These are phyloP conservation scores for Drosophila kikkawai DNA, from an alignment of 1,140 invertebrate genomes.

Conservation along the genomic window DNA sequence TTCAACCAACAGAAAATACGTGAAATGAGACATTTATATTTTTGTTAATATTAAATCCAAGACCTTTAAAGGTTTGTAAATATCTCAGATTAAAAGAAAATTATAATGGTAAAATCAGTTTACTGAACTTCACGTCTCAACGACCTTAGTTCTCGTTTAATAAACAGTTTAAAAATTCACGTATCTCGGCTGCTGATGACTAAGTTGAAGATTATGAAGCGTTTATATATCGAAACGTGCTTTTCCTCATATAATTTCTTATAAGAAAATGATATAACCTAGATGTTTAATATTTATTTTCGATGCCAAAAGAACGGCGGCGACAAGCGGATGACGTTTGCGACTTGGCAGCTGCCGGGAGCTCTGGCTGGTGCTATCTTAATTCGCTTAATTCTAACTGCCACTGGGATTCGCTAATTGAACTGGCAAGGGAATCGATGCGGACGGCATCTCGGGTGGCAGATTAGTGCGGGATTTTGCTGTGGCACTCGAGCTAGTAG, in stretches of 20 bases:
- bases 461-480: slow-evolving; percentile 45
- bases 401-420: slow-evolving; percentile 65
- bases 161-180: background rate
- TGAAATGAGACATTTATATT: background rate
- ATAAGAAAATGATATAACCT: background rate
- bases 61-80: background rate
- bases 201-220: background rate
- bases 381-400: slow-evolving; percentile 52
- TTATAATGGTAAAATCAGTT: background rate
- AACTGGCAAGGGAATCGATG: slow-evolving; percentile 49
- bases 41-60: background rate
- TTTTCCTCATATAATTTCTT: background rate
- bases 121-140: background rate
- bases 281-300: slow-evolving; percentile 2
- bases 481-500: slow-evolving; percentile 56
- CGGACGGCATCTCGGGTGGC: slow-evolving; percentile 45
- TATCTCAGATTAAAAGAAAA: background rate
- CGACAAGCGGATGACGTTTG: slow-evolving; percentile 8
- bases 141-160: background rate
- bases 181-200: background rate
- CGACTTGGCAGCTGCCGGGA: background rate
- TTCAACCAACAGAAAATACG: background rate
- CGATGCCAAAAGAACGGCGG: slow-evolving; percentile 48
- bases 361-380: background rate
- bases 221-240: background rate